Evolutionary conservation across 2,888 invertebrate genomes (phyloP), one percentile per base, ranked within the genome.

Genomic region (Liposcelis brunnea): DNA sequence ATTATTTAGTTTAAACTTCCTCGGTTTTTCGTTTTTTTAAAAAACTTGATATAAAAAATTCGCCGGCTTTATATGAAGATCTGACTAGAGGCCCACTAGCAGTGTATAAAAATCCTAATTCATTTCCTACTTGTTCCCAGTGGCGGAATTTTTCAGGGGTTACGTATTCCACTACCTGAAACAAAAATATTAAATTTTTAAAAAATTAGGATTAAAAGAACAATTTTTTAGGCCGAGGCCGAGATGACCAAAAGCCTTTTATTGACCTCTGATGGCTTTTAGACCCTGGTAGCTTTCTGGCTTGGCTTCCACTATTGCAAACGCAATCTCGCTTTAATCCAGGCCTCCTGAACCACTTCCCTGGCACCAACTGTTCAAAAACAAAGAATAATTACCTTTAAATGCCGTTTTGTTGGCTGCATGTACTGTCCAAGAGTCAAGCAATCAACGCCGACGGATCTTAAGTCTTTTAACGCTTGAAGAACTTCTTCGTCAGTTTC

Each of bases 371-470:
- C n/a, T 26, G 26, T 26, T 26, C 26, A 26, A 4, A n/a, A 8
- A 6, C 26, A 26, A 6, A 6, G 26, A 26, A 26, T 11, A 42
- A 42, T 16, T 18, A 49, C 72, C 67, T 86, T 89, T 19, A 98
- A 68, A 62, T 98, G 98, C 7, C 83, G 72, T 58, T 91, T 95
- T 0, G 97, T 98, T 0, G 98, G 98, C 62, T 99, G 98, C 95
- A 99, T 98, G 65, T 99, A 98, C 59, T 98, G 98, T 0, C 98
- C 98, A 4, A 98, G 68, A 1, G 98, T 98, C 0, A 99, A 63
- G 60, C 95, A 95, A 63, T 97, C 97, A 0, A 99, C 97, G 31
- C 80, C 84, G 1, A 70, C 76, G 19, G 66, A 64, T 46, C 82
- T 74, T 40, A 95, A 68, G 67, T 95, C 94, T 66, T 73, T 73